A percentile compares a stretch with the other conserved stretches of the same genome.
These are phyloP conservation scores for Glaucomys volans DNA, from an alignment of 2,113 vertebrate species.

Conservation along the genomic window DNA sequence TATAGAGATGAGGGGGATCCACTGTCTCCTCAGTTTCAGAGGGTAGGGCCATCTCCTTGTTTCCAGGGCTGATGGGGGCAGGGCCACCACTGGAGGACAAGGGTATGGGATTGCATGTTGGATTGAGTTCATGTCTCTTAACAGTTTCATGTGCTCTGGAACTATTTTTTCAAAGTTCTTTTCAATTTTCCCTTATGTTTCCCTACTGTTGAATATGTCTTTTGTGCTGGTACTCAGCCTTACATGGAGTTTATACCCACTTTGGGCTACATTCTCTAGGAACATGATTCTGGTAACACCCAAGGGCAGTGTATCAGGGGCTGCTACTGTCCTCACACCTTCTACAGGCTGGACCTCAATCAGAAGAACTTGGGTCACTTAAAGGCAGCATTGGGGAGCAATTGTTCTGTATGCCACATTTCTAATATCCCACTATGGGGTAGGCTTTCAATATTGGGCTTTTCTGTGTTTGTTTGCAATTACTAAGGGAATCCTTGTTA, in stretches of 20 bases:
- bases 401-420: not conserved
- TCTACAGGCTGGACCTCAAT: not conserved
- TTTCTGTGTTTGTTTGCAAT: conserved; percentile 1
- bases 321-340: not conserved
- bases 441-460: not conserved
- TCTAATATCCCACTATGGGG: not conserved
- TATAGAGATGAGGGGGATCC: not conserved
- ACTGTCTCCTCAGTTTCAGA: not conserved
- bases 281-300: not conserved
- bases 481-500: not conserved
- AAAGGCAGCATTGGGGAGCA: not conserved
- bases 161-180: not conserved
- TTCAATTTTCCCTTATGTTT: not conserved
- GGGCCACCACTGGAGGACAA: not conserved
- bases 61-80: not conserved
- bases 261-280: not conserved
- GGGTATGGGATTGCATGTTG: not conserved
- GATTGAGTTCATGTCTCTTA: not conserved
- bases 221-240: not conserved
- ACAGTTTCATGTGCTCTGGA: not conserved
- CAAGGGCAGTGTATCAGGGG: not conserved
- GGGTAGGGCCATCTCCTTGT: not conserved
- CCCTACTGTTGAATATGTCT: not conserved
- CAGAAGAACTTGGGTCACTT: not conserved
- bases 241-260: not conserved